These are phyloP conservation scores for Matsumurasca onukii DNA, from an alignment of 1,140 invertebrate genomes.

Conservation along the genomic window DNA sequence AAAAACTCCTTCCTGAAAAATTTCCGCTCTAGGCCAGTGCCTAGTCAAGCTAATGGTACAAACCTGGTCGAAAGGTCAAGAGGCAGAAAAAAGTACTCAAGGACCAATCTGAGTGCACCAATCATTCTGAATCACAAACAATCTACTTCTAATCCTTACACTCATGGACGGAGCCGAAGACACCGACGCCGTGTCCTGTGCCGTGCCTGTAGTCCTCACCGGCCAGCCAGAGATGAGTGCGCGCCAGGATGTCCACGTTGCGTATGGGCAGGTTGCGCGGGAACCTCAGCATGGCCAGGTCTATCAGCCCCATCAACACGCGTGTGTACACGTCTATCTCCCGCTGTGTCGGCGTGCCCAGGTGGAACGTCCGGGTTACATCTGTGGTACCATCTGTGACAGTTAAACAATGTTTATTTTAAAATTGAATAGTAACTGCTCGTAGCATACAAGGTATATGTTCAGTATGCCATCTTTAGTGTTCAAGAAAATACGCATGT, in stretches of 20 bases:
- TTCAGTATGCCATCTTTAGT: too few relatives aligned
- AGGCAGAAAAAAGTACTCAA: too few relatives aligned
- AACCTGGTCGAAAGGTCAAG: too few relatives aligned
- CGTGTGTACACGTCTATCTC: constrained; percentile 84
- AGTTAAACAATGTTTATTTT: background rate
- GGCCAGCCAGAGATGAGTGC: constrained; percentile 76
- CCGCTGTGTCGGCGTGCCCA: constrained; percentile 72
- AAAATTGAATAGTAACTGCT: too few relatives aligned
- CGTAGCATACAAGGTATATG: too few relatives aligned
- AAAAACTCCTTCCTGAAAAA: too few relatives aligned
- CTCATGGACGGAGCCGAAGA: constrained; percentile 83
- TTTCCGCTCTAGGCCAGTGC: too few relatives aligned
- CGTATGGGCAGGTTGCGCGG: constrained; percentile 64
- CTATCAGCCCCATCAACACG: constrained; percentile 85
- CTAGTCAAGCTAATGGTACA: too few relatives aligned
- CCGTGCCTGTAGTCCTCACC: constrained; percentile 84
- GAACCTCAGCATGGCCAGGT: constrained; percentile 65
- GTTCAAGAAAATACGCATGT: too few relatives aligned
- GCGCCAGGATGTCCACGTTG: constrained; percentile 71
- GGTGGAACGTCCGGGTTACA: constrained; percentile 89
- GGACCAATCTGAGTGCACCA: too few relatives aligned
- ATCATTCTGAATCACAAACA: too few relatives aligned
- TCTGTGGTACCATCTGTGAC: constrained; percentile 86
- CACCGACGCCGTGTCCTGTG: constrained; percentile 88
- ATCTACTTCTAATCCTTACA: constrained; percentile 51